These are phyloP conservation scores for Platyscapa corneri DNA, from an alignment of 1,140 invertebrate genomes.

Conservation along the genomic window DNA sequence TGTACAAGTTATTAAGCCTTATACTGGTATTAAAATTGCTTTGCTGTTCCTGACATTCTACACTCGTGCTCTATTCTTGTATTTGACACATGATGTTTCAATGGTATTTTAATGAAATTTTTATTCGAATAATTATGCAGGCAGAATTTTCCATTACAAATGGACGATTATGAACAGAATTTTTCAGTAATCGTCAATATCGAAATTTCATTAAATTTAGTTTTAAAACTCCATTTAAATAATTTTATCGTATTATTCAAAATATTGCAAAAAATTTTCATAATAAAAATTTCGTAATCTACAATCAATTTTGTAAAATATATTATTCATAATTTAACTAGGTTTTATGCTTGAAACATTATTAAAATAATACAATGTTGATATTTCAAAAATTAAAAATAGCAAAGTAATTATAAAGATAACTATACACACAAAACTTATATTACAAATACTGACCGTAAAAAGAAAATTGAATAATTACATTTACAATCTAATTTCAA, in stretches of 20 bases:
- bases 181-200: not conserved
- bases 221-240: not conserved
- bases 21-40: conserved; percentile 26
- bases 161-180: not conserved
- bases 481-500: no score
- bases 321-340: conserved; percentile 8
- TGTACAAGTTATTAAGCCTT: not conserved
- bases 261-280: not conserved
- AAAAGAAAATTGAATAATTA: no score
- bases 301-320: not conserved
- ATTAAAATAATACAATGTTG: no score
- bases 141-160: not conserved
- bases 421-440: no score
- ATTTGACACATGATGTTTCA: conserved; percentile 3
- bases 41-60: conserved; percentile 4
- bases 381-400: no score
- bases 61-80: not conserved
- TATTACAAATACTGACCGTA: no score
- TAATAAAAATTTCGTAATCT: not conserved
- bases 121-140: conserved; percentile 15
- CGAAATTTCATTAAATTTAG: not conserved
- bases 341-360: no score
- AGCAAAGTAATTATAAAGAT: no score
- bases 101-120: conserved; percentile 11
- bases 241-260: not conserved